Percentiles rank a stretch among this genome's conserved stretches.
phyloP scores from a whole-genome alignment of 2,797 vertebrate genomes.

The Nasua narica region DNA sequence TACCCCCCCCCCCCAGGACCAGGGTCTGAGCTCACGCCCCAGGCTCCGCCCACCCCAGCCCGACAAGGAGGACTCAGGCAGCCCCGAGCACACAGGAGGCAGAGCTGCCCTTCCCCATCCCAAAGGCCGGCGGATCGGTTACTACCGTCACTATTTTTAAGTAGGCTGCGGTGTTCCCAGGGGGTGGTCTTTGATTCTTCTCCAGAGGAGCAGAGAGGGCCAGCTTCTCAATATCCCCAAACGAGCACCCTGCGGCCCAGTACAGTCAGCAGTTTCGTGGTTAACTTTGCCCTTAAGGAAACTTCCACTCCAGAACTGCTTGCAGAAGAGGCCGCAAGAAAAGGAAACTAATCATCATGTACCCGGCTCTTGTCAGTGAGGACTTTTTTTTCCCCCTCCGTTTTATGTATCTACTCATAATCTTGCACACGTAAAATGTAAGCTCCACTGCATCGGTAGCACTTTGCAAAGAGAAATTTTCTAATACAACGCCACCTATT shows the following conservation, averaged over 20 bases:
- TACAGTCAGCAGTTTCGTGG: conserved; percentile 76
- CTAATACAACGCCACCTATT: conserved; percentile 71
- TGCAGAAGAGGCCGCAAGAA: conserved; percentile 46
- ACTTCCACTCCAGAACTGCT: conserved; percentile 70
- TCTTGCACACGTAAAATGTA: conserved; percentile 80
- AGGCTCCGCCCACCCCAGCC: background rate
- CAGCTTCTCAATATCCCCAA: background rate
- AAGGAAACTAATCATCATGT: conserved; percentile 75
- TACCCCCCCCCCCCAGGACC: background rate
- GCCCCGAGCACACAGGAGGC: background rate
- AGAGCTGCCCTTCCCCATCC: background rate
- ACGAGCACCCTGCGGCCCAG: conserved; percentile 36
- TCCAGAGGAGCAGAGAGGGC: background rate
- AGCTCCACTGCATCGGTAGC: conserved; percentile 78
- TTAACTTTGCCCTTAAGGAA: conserved; percentile 77
- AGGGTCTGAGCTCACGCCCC: background rate
- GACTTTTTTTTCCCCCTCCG: conserved; percentile 66
- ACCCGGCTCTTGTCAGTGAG: conserved; percentile 70
- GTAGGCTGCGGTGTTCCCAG: conserved; percentile 53
- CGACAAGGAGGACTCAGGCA: fast-evolving
- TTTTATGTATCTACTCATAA: conserved; percentile 81
- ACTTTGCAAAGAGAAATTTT: conserved; percentile 75
- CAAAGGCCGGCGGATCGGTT: background rate
- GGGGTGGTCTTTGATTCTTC: background rate
- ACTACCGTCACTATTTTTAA: conserved; percentile 67